Percentiles rank a stretch among this genome's conserved stretches.
These are phyloP conservation scores for Drosophila robusta DNA, from an alignment of 2,888 invertebrate genomes.

Conservation along the genomic window DNA sequence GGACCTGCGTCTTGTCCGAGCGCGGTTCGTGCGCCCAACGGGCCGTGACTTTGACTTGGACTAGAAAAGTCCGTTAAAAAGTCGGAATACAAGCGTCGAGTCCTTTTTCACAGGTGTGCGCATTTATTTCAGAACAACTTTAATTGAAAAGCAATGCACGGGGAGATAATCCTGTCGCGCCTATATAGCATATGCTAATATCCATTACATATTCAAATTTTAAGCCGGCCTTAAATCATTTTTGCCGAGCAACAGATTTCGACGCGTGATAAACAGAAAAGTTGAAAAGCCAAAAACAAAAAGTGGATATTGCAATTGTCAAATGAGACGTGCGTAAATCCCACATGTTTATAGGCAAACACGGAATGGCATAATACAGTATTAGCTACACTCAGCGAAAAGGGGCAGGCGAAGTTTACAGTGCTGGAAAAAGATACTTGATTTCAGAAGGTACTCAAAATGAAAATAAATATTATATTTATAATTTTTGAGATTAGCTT, in stretches of 20 bases:
- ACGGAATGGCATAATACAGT: constrained; percentile 36
- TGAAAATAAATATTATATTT: too few relatives aligned
- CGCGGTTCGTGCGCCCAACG: constrained; percentile 48
- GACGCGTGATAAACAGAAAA: constrained; percentile 54
- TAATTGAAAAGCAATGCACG: constrained; percentile 47
- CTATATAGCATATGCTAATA: constrained; percentile 7
- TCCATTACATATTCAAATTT: constrained; percentile 60
- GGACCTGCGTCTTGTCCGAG: constrained; percentile 34
- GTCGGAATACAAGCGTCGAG: constrained; percentile 9
- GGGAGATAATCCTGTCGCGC: constrained; percentile 15
- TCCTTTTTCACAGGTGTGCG: constrained; percentile 49
- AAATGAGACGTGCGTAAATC: constrained; percentile 76
- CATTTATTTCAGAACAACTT: constrained; percentile 36
- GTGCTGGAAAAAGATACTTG: too few relatives aligned
- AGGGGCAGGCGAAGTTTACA: too few relatives aligned
- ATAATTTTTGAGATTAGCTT: too few relatives aligned
- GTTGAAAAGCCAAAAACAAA: constrained; percentile 42
- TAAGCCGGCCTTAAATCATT: constrained; percentile 53
- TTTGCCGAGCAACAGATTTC: constrained; percentile 48
- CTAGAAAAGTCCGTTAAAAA: constrained; percentile 65
- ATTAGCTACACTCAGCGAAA: background rate
- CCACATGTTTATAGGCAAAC: constrained; percentile 82
- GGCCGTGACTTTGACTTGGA: constrained; percentile 55
- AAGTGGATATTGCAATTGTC: constrained; percentile 53
- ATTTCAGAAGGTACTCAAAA: too few relatives aligned